phyloP scores from a whole-genome alignment of 2,888 invertebrate species.

The Adineta ricciae region DNA sequence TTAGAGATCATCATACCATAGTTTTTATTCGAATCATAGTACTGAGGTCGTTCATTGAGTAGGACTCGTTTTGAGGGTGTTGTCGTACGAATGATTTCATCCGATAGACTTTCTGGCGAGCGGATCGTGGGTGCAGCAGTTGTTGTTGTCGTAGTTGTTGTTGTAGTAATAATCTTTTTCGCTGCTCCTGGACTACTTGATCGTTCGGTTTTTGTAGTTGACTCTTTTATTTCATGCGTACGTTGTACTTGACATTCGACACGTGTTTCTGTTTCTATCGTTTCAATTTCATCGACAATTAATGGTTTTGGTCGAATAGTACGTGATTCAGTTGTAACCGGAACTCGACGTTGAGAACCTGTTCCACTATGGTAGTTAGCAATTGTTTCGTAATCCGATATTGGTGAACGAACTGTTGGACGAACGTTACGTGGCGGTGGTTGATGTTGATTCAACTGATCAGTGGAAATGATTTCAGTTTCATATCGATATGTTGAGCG shows the following conservation, averaged over 20 bases:
- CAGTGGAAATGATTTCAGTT: neutral
- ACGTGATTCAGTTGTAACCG: neutral
- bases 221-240: neutral
- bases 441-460: neutral
- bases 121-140: neutral
- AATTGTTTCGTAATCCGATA: neutral
- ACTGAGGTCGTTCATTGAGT: neutral
- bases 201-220: slow-evolving; percentile 3
- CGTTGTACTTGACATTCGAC: slow-evolving; percentile 10
- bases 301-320: neutral
- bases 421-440: neutral
- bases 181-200: neutral
- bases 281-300: slow-evolving; percentile 6
- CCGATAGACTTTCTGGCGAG: neutral
- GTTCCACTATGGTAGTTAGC: neutral
- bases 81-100: neutral
- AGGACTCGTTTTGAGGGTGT: neutral
- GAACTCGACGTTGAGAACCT: neutral
- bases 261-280: slow-evolving; percentile 15
- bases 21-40: neutral
- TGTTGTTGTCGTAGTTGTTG: neutral
- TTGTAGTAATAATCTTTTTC: neutral
- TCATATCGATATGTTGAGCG: neutral
- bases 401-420: neutral
- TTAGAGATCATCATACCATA: too few relatives aligned